Base-by-base conservation (phyloP, 2,797 vertebrate species). In the Xenops minutus region DNA sequence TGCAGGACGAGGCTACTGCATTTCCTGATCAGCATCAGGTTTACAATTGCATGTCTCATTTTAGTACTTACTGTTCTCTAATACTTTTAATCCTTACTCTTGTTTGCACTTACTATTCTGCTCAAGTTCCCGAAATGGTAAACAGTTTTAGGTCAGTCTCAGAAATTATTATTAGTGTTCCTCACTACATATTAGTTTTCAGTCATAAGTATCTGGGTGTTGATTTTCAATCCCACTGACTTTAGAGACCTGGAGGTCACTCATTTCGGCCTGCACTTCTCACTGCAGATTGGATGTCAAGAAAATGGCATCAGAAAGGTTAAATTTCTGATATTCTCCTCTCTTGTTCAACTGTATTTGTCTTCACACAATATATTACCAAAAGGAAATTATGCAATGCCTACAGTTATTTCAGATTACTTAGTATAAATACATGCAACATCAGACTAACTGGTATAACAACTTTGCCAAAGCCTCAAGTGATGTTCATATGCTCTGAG, bases 181-280 rank as follows among this genome's bases (percentile, higher is more conserved):
- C 72, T 81, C 48, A 37, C 30, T 41, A 56, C 46, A 36, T 72
- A 85, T 22, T 76, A 51, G 14, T 93, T 94, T 91, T 75, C 79
- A 61, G 58, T 36, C 30, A 2, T 56, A 72, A 88, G 56, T 69
- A 86, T 75, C 62, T 44, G 24, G 39, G 73, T 78, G 66, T 36
- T 72, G 58, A 88, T 81, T 86, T 95, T 88, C 88, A 88, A 59
- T 81, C 51, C 29, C 48, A 75, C n/a, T 77, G 63, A 92, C 62
- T 85, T 87, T 71, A 56, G 81, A 78, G 39, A 30, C 73, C 36
- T 87, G 39, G 77, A 88, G 55, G 63, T 86, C 83, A 82, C 7
- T 37, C 58, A 24, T 68, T 86, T 84, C 58, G 66, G 73, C 69
- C 66, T 37, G 41, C 36, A 44, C 46, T 52, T 93, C 52, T 88